A percentile compares a stretch with the other conserved stretches of the same genome.
These are phyloP conservation scores for Tetragonisca angustula DNA, from an alignment of 2,888 invertebrate species.

Conservation along the genomic window DNA sequence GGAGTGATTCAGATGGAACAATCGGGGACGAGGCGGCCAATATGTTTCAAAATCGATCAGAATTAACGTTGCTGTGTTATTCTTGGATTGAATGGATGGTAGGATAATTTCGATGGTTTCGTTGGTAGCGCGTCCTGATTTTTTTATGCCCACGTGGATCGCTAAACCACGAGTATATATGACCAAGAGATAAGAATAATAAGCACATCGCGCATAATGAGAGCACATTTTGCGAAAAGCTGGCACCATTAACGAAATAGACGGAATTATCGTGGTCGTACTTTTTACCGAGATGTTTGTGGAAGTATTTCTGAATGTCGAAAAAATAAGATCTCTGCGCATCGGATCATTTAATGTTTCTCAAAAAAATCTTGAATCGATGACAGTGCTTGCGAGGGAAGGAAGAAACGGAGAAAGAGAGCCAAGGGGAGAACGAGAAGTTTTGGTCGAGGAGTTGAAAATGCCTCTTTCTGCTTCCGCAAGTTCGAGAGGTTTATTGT, in stretches of 20 bases:
- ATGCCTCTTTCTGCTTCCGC: slow-evolving; percentile 62
- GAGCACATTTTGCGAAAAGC: slow-evolving; percentile 14
- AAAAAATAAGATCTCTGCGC: slow-evolving; percentile 41
- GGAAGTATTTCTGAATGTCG: slow-evolving; percentile 2
- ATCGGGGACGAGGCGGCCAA: neutral
- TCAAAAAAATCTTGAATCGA: slow-evolving; percentile 29
- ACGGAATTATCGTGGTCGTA: slow-evolving; percentile 24
- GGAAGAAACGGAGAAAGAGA: neutral
- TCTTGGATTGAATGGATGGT: no score
- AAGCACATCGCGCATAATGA: slow-evolving; percentile 31
- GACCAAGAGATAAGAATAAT: slow-evolving; percentile 28
- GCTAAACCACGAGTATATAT: neutral
- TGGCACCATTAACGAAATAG: slow-evolving; percentile 40
- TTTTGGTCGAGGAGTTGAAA: slow-evolving; percentile 42
- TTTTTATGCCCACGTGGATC: neutral
- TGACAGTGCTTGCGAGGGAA: neutral
- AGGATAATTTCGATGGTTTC: neutral
- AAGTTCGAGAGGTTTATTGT: slow-evolving; percentile 66
- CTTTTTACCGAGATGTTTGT: neutral
- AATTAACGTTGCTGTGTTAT: neutral
- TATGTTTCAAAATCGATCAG: neutral
- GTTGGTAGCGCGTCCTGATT: neutral
- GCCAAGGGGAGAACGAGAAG: neutral
- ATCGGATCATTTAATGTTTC: slow-evolving; percentile 44
- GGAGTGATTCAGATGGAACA: neutral